These are phyloP conservation scores for Luidia sarsii DNA, from an alignment of 53 echinoderm and acorn worm species.

Conservation along the genomic window DNA sequence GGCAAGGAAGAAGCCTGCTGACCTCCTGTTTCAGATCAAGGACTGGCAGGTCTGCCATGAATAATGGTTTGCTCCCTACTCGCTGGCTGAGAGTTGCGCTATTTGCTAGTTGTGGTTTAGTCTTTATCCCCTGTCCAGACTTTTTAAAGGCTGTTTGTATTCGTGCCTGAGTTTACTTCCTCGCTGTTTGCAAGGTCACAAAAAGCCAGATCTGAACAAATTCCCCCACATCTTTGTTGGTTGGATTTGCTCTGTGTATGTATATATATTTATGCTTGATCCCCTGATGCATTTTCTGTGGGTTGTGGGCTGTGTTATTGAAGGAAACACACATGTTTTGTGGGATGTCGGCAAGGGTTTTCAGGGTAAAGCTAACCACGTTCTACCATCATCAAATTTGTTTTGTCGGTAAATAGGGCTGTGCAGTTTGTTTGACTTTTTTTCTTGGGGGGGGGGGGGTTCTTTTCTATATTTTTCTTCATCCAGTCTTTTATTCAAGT, in stretches of 20 bases:
- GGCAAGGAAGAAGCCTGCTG: too few relatives aligned
- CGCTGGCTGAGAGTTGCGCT: not conserved
- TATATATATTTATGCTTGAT: not conserved
- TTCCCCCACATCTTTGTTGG: not conserved
- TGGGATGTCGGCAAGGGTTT: not conserved
- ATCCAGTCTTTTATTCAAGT: too few relatives aligned
- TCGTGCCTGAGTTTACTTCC: constrained; percentile 18
- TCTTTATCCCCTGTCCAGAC: not conserved
- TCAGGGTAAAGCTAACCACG: constrained; percentile 30
- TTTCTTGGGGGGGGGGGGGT: too few relatives aligned
- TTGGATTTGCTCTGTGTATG: too few relatives aligned
- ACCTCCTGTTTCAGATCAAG: too few relatives aligned
- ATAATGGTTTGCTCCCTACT: too few relatives aligned
- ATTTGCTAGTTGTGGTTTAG: not conserved
- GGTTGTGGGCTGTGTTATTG: constrained; percentile 36
- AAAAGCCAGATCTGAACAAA: constrained; percentile 10
- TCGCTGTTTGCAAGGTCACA: constrained; percentile 39
- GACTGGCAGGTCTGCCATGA: too few relatives aligned
- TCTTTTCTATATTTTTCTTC: too few relatives aligned
- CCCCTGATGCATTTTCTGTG: constrained; percentile 7
- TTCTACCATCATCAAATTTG: constrained; percentile 13
- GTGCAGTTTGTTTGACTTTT: not conserved
- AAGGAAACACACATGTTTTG: constrained; percentile 17
- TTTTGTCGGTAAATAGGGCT: constrained; percentile 38
- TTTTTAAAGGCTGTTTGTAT: constrained; percentile 18